Percentiles rank a stretch among this genome's conserved stretches.
These are phyloP conservation scores for Ennomos erosarius DNA, from an alignment of 2,888 invertebrate genomes.

Conservation along the genomic window DNA sequence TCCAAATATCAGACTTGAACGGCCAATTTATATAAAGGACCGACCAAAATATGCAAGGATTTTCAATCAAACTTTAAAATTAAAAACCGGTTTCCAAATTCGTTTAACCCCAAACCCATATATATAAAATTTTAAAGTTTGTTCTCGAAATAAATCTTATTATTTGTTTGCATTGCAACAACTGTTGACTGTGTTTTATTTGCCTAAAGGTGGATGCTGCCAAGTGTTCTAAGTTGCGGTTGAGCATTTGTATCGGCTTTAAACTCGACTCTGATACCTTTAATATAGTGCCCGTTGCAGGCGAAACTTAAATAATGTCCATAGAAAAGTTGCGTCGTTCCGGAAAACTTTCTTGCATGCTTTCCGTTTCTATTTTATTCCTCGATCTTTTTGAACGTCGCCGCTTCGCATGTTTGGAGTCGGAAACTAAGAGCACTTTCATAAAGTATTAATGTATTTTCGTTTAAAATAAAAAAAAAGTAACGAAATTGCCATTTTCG, in stretches of 20 bases:
- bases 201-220: conserved; percentile 72
- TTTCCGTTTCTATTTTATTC: conserved; percentile 70
- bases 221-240: conserved; percentile 68
- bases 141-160: conserved; percentile 38
- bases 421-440: too few species aligned
- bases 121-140: conserved; percentile 26
- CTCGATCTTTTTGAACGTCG: conserved; percentile 66
- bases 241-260: conserved; percentile 74
- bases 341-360: conserved; percentile 73
- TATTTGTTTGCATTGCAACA: conserved; percentile 40
- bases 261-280: conserved; percentile 72
- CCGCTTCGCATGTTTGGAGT: conserved; percentile 65
- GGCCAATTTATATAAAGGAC: conserved; percentile 70
- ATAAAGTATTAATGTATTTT: too few species aligned
- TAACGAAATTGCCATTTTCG: conserved; percentile 63
- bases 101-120: conserved; percentile 22
- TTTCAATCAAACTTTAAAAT: conserved; percentile 48
- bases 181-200: conserved; percentile 80
- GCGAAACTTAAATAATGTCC: conserved; percentile 78
- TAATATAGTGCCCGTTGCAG: conserved; percentile 71
- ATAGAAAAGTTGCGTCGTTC: conserved; percentile 72
- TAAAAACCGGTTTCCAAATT: conserved; percentile 33
- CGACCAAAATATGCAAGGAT: conserved; percentile 54
- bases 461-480: too few species aligned
- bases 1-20: conserved; percentile 70